Percentiles rank a stretch among this genome's conserved stretches.
Conservation (phyloP, 2,888 invertebrate genomes). For the Itoplectis maculator region DNA sequence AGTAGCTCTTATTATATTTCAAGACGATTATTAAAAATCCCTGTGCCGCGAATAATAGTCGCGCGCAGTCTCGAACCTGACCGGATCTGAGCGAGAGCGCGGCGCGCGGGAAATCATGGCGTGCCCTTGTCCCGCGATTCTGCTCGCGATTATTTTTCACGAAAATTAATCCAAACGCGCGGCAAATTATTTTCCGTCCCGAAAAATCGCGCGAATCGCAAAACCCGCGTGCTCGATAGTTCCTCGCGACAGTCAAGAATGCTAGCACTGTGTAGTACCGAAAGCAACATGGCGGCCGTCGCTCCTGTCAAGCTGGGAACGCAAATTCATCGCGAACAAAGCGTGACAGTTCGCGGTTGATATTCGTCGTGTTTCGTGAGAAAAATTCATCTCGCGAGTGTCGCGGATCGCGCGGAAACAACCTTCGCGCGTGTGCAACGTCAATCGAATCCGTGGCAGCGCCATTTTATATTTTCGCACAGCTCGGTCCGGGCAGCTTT, state of each 20-base stretch:
- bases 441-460: constrained; percentile 19
- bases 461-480: constrained; percentile 49
- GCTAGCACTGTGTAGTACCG: constrained; percentile 36
- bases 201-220: not conserved
- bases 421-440: not conserved
- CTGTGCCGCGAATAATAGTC: not conserved
- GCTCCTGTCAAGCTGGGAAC: constrained; percentile 63
- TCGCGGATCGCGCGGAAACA: not conserved
- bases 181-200: constrained; percentile 21
- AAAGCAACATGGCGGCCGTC: constrained; percentile 62
- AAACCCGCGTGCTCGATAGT: not conserved
- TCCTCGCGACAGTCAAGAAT: constrained; percentile 30
- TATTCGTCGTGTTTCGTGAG: not conserved
- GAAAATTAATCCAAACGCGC: not conserved
- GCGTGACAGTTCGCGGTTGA: constrained; percentile 20
- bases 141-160: not conserved
- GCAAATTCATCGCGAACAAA: constrained; percentile 18
- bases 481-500: constrained; percentile 7
- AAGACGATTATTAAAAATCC: not conserved
- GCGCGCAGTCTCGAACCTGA: not conserved
- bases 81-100: constrained; percentile 50
- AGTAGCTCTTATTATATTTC: not conserved
- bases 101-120: constrained; percentile 55
- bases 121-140: not conserved
- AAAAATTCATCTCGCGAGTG: constrained; percentile 19